Base-by-base conservation (phyloP, 2,888 invertebrate genomes). In the Cataglyphis albicans region DNA sequence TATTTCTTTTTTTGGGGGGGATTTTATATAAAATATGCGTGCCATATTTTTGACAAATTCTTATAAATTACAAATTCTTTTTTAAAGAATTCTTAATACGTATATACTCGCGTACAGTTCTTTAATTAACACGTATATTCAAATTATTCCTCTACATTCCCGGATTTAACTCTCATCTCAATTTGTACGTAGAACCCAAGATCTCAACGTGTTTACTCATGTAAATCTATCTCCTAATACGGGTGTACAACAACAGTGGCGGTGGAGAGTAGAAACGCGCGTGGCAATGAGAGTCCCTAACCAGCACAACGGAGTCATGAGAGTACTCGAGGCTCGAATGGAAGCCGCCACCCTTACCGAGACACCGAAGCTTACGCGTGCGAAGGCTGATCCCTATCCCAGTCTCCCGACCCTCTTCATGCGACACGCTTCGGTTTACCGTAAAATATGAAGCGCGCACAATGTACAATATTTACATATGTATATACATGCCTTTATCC, bases 151-250 rank as follows among this genome's bases (percentile, higher is more conserved):
- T 78, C 81, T 83, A 86, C 86, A 87, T 85, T 85, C 83, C 21
- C 32, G 44, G 70, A 74, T 73, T 81, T 82, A 86, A 87, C 85
- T 89, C 89, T 91, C 90, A 91, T 92, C 91, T 90, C 87, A 90
- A 92, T 92, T 92, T 89, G 90, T 88, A 90, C 84, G 75, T 85
- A 85, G 80, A 75, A 81, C 88, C 84, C 68, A 57, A 85, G 81
- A 78, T 80, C 72, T 44, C 73, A 83, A 67, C 67, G 84, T 90
- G 91, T 91, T 92, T 91, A 90, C 90, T 85, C 90, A 88, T 92
- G 92, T 90, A 91, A 92, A 92, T 91, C 88, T 87, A 86, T 87
- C 85, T 87, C 85, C 84, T 90, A 88, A 90, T 88, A 87, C 86
- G 84, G 78, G 76, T 72, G 81, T 87, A 87, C 80, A 84, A 78